A percentile compares a stretch with the other conserved stretches of the same genome.
phyloP scores from a whole-genome alignment of 2,888 invertebrate genomes.

The Perdita meconis region DNA sequence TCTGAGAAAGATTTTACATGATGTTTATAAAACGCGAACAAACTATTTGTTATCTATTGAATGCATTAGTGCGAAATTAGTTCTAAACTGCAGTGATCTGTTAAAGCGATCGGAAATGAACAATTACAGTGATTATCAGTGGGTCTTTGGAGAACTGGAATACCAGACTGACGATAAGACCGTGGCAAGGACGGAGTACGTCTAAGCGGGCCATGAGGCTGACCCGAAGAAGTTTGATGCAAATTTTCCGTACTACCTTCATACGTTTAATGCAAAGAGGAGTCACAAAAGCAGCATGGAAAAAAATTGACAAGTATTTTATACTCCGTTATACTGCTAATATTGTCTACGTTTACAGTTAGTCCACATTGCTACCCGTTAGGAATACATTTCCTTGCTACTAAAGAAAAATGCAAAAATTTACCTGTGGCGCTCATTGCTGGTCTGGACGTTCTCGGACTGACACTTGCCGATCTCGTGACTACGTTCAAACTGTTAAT shows the following conservation, averaged over 20 bases:
- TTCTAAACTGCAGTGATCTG: slow-evolving; percentile 37
- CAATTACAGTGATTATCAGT: slow-evolving; percentile 83
- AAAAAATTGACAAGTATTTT: slow-evolving; percentile 68
- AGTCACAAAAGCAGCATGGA: slow-evolving; percentile 81
- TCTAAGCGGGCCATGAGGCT: slow-evolving; percentile 85
- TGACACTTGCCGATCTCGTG: slow-evolving; percentile 82
- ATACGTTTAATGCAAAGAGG: slow-evolving; percentile 75
- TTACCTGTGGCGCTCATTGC: slow-evolving; percentile 85
- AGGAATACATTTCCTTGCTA: neutral
- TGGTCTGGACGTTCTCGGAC: slow-evolving; percentile 82
- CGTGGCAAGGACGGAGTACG: slow-evolving; percentile 87
- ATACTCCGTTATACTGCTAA: slow-evolving; percentile 38
- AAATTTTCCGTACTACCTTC: slow-evolving; percentile 88
- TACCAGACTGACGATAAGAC: slow-evolving; percentile 87
- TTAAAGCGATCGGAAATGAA: slow-evolving; percentile 46
- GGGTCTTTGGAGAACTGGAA: slow-evolving; percentile 86
- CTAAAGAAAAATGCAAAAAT: slow-evolving; percentile 1
- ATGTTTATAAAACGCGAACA: neutral
- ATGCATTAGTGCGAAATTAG: slow-evolving; percentile 34
- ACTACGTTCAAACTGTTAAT: slow-evolving; percentile 85
- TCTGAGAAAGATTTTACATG: slow-evolving; percentile 54
- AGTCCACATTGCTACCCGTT: slow-evolving; percentile 6
- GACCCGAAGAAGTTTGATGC: slow-evolving; percentile 82
- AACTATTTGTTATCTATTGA: neutral
- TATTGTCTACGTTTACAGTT: slow-evolving; percentile 29